Conservation (phyloP, 2,888 invertebrate genomes). For the Stenolophus ochropezus region DNA sequence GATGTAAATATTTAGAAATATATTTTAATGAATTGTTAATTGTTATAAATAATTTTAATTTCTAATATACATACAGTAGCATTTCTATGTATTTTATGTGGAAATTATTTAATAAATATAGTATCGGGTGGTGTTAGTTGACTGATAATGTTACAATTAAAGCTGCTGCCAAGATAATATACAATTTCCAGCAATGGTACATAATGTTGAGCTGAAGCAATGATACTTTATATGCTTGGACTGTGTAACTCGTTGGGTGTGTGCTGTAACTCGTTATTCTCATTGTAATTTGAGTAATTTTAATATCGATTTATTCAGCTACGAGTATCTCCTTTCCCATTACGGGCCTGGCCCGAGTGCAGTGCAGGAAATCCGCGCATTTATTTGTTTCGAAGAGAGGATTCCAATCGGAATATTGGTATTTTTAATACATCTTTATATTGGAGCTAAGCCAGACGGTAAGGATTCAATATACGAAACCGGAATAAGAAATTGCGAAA, state of each 20-base stretch:
- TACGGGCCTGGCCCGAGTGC: not conserved
- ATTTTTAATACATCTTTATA: conserved; percentile 39
- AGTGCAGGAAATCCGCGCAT: not conserved
- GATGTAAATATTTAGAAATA: no score
- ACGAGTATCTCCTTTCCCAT: not conserved
- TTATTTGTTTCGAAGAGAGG: conserved; percentile 25
- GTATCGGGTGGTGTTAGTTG: no score
- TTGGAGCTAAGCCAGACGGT: conserved; percentile 31
- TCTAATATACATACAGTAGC: no score
- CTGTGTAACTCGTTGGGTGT: not conserved
- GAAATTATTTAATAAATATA: no score
- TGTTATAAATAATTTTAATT: no score
- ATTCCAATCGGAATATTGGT: conserved; percentile 30
- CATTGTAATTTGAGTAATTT: not conserved
- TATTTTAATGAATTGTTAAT: no score
- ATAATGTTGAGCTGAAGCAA: not conserved
- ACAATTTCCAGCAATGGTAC: not conserved
- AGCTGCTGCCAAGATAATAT: no score
- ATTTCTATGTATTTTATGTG: no score
- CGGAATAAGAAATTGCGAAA: conserved; percentile 32
- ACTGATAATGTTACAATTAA: no score
- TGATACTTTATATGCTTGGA: not conserved
- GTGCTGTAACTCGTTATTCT: not conserved
- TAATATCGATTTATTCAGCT: not conserved
- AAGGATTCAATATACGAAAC: conserved; percentile 37